Evolutionary conservation across 1,140 invertebrate genomes (phyloP), one percentile per base, ranked within the genome.

Genomic region (Solenopsis invicta): DNA sequence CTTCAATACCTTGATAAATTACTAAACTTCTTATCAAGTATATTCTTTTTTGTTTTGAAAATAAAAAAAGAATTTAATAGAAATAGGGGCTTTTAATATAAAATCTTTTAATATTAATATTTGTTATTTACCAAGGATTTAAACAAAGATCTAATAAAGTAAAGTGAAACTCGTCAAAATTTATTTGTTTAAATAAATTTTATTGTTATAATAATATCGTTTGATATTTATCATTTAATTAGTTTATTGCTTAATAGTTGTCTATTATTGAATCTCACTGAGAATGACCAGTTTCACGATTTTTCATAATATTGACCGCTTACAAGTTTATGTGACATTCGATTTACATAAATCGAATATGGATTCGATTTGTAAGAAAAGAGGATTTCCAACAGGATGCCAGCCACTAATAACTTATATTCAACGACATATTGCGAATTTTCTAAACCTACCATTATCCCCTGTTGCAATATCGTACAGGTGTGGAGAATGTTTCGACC

Each of bases 401-500:
- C 56, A 48, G 5, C n/a, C n/a, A 13, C 16, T 56, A 67, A 64
- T 86, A 77, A 86, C 48, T 78, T 48, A 77, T 69, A 72, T 78
- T 66, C 64, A 71, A 37, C 56, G 76, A 62, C 69, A 52, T 50
- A 77, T 69, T 34, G 50, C 52, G 56, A 37, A 69, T 66, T 52
- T 66, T 52, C 13, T 50, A 81, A 87, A 86, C 80, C 45, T 90
- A 76, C 72, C 78, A 90, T 90, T 90, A 88, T 24, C 41, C 56
- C 54, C 88, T 88, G 54, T 90, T 80, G 86, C 77, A 88, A 84
- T 62, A 86, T 71, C 64, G 50, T 37, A 87, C 76, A 72, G 50
- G 85, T 80, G 54, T 61, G 56, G 78, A 77, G 77, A 84, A 86
- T 4, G 71, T 82, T 82, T 66, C 50, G 21, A 64, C n/a, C 50